Evolutionary conservation across 2,797 vertebrate genomes (phyloP), one percentile per base, ranked within the genome.

Genomic region (Coracias cyanogaster): DNA sequence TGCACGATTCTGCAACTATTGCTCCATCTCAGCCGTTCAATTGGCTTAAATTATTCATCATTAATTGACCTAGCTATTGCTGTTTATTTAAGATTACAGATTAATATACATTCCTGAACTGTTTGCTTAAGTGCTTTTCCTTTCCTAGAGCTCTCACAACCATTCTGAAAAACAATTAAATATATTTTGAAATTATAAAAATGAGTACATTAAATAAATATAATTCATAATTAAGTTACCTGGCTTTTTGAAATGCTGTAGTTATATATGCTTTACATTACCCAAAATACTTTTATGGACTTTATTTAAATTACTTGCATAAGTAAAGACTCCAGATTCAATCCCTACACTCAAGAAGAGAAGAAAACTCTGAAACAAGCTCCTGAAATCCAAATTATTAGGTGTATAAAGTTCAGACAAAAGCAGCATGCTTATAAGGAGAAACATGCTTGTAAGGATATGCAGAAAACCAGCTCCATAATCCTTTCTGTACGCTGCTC

Each of bases 171-270:
- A 94, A 89, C 48, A 94, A 73, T 48, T 80, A 83, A 87, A 94
- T 41, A 72, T 15, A 74, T 58, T 95, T 93, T 84, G 51, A 95
- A 86, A 89, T 80, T 83, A 70, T 15, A 67, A 93, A 95, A 86
- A 49, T 43, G 3, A 61, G 19, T 79, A 61, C 80, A 93, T 91
- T 95, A 86, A 97, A 76, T 72, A 94, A 94, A 81, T 74, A 51
- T 45, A 65, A 69, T 80, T 97, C 95, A 94, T 95, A 93, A 90
- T 96, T 82, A 80, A 97, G 94, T 96, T 97, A 93, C 60, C 73
- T 96, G 65, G 26, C 49, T 93, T 94, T 83, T 96, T 95, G 66
- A 89, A 96, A 67, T 81, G 45, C 62, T 86, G 26, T 83, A 79
- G 71, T 93, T 96, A 91, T 12, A 26, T 91, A 37, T 29, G 9